phyloP scores from a whole-genome alignment of 2,797 vertebrate species.

The Benthosema pterotum region DNA sequence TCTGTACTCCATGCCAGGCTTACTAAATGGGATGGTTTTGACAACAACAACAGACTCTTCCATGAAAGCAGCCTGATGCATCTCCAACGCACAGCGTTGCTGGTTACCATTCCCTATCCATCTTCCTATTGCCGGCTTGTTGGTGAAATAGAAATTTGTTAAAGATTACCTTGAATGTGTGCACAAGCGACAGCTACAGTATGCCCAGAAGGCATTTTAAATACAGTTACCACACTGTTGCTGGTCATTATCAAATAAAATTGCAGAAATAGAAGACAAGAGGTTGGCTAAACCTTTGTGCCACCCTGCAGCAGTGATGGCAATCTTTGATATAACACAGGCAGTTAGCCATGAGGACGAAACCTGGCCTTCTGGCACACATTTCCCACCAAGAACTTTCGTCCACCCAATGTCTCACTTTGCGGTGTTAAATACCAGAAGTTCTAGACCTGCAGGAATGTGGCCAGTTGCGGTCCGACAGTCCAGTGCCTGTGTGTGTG shows the following conservation, averaged over 20 bases:
- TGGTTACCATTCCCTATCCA: no score
- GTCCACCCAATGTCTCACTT: conserved; percentile 43
- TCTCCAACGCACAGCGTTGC: no score
- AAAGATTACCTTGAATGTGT: no score
- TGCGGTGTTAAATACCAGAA: no score
- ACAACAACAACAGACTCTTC: background rate
- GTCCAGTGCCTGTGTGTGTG: no score
- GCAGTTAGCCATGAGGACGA: conserved; percentile 31
- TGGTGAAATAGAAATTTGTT: no score
- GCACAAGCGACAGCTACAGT: no score
- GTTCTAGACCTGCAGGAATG: no score
- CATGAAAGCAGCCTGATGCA: background rate
- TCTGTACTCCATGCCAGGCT: conserved; percentile 25
- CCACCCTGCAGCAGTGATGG: conserved; percentile 16
- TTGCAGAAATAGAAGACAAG: conserved; percentile 13
- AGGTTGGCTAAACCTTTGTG: conserved; percentile 24
- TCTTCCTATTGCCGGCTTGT: no score
- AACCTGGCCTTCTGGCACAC: conserved; percentile 33
- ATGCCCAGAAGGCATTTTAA: no score
- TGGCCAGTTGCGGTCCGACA: no score
- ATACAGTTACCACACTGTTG: conserved; percentile 8
- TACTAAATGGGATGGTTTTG: background rate
- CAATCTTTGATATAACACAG: conserved; percentile 25
- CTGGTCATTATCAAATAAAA: conserved; percentile 1
- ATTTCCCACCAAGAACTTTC: conserved; percentile 41